Evolutionary conservation across 2,888 invertebrate genomes (phyloP), one percentile per base, ranked within the genome.

Genomic region (Capitulum mitella): DNA sequence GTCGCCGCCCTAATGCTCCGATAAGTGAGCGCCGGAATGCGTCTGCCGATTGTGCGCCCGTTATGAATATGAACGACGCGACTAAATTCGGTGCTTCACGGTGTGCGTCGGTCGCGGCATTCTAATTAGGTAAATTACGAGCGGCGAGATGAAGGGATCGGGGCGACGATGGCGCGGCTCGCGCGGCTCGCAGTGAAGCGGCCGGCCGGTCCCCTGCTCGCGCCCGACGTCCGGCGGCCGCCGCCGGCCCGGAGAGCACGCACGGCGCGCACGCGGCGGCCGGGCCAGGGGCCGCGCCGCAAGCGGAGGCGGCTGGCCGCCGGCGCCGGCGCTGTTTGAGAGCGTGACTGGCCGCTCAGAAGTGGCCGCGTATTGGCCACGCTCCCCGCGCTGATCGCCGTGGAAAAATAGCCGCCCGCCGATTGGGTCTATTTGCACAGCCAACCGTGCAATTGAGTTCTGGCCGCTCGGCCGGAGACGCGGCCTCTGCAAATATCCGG

Each of bases 361-460:
- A 34, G 58, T 29, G 58, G 54, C 22, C n/a, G 6, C 0, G 51
- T 14, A 29, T 58, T 64, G 64, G 34, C 32, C 16, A 16, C 32
- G 22, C 64, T 34, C 32, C 34, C 19, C 32, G 14, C 19, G 34
- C 34, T 1, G 34, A 34, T 64, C 2, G 64, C 64, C 3, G 29
- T 34, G 26, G 37, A 70, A 16, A 29, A 58, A 58, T 58, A 58
- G n/a, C n/a, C 26, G 26, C 40, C 6, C 70, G 14, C 40, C 70
- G 19, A 70, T 40, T 70, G 70, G 70, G 40, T 29, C 37, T 70
- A 29, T 70, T 37, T 70, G 70, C 37, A 40, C 70, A 70, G 70
- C 70, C 70, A 3, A 22, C 40, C 37, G 40, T 70, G 40, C 70
- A 70, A 40, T 22, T n/a, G 70, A 1, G 37, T 37, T 70, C 10